Evolutionary conservation across 2,113 vertebrate species (phyloP).

Genomic region (Callocephalon fimbriatum): DNA sequence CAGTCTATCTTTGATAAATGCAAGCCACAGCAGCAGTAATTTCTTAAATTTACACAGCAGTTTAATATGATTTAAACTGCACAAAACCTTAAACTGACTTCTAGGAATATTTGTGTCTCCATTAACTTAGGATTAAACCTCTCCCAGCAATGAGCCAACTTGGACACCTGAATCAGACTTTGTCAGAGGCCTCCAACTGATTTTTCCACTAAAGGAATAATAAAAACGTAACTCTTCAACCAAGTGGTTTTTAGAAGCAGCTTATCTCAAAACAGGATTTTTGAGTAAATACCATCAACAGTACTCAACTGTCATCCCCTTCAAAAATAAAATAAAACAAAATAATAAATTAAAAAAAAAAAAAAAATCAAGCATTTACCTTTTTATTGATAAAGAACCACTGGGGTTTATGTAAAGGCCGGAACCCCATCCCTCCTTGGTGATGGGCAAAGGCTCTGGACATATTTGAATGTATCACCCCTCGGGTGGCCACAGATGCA

Average conservation of each 20-base stretch:
- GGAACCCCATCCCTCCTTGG: conserved; percentile 87
- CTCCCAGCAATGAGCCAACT: background rate
- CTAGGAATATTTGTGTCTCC: background rate
- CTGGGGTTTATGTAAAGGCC: conserved; percentile 92
- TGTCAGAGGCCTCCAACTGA: background rate
- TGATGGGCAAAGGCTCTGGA: conserved; percentile 79
- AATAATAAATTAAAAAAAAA: background rate
- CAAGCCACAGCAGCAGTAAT: background rate
- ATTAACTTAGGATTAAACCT: background rate
- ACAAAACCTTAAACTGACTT: background rate
- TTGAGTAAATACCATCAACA: background rate
- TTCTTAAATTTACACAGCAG: background rate
- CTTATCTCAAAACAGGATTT: background rate
- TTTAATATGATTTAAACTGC: background rate
- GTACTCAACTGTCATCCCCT: background rate
- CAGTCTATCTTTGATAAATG: background rate
- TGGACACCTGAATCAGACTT: background rate
- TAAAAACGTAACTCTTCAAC: background rate
- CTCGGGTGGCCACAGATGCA: conserved; percentile 88
- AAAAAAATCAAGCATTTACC: conserved; percentile 69
- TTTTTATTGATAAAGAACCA: conserved; percentile 92
- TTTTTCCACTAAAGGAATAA: background rate
- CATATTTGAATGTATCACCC: conserved; percentile 90
- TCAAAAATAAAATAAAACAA: background rate
- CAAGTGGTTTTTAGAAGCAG: background rate